Percentiles rank a stretch among this genome's conserved stretches.
Conservation (phyloP, 1,140 invertebrate species). For the Palaemon carinicauda region DNA sequence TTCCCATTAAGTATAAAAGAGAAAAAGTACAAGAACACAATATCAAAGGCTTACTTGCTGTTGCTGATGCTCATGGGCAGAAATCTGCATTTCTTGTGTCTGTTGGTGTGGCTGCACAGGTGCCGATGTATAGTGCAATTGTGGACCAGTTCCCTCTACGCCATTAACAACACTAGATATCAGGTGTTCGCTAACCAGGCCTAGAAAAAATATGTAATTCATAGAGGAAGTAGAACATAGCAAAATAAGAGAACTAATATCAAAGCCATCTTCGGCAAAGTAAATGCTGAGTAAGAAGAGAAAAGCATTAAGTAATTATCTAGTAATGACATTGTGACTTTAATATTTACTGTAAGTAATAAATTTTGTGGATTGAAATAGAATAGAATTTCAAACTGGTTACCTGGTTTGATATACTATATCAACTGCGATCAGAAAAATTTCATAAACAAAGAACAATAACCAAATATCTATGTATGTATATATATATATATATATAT, state of each 20-base stretch:
- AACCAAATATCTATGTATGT: not conserved
- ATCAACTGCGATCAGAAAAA: not conserved
- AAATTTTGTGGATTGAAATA: too few species aligned
- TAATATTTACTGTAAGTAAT: too few species aligned
- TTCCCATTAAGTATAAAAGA: too few species aligned
- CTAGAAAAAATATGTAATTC: not conserved
- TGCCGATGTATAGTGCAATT: conserved; percentile 20
- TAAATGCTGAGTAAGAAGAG: too few species aligned
- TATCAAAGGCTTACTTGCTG: not conserved
- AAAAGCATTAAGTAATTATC: too few species aligned
- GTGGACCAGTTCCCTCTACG: not conserved
- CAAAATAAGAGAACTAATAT: too few species aligned
- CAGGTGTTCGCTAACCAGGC: conserved; percentile 24
- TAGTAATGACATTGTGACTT: not conserved
- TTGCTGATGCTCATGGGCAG: conserved; percentile 17
- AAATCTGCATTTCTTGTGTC: not conserved
- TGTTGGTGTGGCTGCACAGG: not conserved
- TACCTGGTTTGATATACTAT: too few species aligned
- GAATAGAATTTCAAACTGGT: too few species aligned
- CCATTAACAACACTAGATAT: conserved; percentile 28
- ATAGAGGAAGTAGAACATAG: too few species aligned
- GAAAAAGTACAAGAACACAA: too few species aligned
- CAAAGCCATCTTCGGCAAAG: too few species aligned
- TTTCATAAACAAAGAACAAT: not conserved
- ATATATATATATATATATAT: not conserved